These are phyloP conservation scores for Drosophila gunungcola DNA, from an alignment of 1,140 invertebrate species.

Conservation along the genomic window DNA sequence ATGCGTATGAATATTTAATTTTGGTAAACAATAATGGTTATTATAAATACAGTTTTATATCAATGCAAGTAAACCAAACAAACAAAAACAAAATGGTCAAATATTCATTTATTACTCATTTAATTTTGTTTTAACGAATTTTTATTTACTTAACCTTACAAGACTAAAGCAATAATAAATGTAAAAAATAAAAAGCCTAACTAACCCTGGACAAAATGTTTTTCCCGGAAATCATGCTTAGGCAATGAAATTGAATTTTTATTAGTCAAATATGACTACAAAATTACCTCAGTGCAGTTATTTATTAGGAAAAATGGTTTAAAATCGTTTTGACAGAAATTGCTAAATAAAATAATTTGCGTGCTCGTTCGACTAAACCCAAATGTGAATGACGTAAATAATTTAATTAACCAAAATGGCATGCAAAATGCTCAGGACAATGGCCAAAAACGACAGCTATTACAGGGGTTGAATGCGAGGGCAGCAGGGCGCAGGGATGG, in stretches of 20 bases:
- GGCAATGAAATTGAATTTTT: too few species aligned
- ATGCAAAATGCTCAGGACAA: conserved; percentile 52
- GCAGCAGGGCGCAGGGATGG: conserved; percentile 10
- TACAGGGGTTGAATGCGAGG: neutral
- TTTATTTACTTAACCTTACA: too few species aligned
- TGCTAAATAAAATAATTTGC: conserved; percentile 73
- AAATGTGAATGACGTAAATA: conserved; percentile 57
- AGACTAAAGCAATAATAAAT: too few species aligned
- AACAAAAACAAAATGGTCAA: too few species aligned
- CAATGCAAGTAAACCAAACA: too few species aligned
- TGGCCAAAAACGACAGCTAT: conserved; percentile 28
- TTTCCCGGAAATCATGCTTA: too few species aligned
- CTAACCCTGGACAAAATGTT: too few species aligned
- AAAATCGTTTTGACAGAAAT: conserved; percentile 54
- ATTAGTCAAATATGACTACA: too few species aligned
- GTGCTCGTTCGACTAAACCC: conserved; percentile 31
- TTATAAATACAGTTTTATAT: too few species aligned
- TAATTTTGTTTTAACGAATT: too few species aligned
- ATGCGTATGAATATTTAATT: neutral
- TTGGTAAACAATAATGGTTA: neutral
- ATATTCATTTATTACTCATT: too few species aligned
- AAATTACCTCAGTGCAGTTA: neutral
- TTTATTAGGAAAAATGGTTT: conserved; percentile 13
- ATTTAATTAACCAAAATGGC: conserved; percentile 78
- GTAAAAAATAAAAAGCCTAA: too few species aligned